A percentile compares a stretch with the other conserved stretches of the same genome.
Evolutionary conservation across 2,113 vertebrate genomes (phyloP).

Genomic region (Nothoprocta perdicaria): DNA sequence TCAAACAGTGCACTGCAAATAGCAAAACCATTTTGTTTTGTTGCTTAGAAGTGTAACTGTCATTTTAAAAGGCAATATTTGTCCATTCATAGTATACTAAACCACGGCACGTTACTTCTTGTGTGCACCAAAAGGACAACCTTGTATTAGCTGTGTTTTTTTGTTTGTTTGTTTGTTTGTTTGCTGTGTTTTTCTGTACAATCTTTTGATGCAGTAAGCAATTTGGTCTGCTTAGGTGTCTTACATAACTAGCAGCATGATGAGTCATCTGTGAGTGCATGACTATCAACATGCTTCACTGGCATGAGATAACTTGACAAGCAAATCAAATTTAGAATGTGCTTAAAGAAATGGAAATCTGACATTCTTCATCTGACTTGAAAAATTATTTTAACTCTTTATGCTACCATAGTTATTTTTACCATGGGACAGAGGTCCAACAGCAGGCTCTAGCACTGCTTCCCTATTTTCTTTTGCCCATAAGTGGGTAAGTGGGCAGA

Average conservation of each 20-base stretch:
- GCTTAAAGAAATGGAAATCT: not conserved
- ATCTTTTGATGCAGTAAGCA: not conserved
- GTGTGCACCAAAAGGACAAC: not conserved
- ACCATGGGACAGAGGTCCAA: not conserved
- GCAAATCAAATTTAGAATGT: not conserved
- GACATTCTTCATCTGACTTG: not conserved
- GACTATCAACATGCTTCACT: not conserved
- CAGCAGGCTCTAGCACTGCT: not conserved
- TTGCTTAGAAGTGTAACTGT: not conserved
- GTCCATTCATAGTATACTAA: not conserved
- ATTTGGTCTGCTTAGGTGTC: not conserved
- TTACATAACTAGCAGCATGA: not conserved
- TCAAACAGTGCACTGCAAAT: not conserved
- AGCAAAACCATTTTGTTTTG: not conserved
- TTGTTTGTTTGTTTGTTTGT: no score
- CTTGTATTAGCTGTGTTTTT: not conserved
- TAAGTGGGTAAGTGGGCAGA: not conserved
- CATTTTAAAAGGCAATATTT: not conserved
- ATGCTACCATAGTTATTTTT: not conserved
- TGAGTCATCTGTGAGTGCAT: not conserved
- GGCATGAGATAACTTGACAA: not conserved
- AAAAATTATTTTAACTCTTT: accelerated
- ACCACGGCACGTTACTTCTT: not conserved
- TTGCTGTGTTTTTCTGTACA: not conserved
- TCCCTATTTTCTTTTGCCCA: not conserved